Percentiles rank a stretch among this genome's conserved stretches.
These are phyloP conservation scores for Oncorhynchus tshawytscha DNA, from an alignment of 2,113 vertebrate genomes.

Conservation along the genomic window DNA sequence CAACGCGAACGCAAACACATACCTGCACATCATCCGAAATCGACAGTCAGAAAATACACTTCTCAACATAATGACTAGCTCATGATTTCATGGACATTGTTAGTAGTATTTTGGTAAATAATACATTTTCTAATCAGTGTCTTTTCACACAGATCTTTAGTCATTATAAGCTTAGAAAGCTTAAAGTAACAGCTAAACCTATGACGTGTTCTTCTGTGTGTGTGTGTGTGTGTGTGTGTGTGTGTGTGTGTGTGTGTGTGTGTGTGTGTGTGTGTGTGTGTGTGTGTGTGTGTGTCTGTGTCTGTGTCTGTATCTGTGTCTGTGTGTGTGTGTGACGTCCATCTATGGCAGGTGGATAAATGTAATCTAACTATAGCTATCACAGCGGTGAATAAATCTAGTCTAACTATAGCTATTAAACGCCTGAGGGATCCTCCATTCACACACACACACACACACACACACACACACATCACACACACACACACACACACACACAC, in stretches of 20 bases:
- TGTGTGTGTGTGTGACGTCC: too few relatives aligned
- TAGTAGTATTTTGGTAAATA: constrained; percentile 71
- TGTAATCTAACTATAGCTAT: constrained; percentile 70
- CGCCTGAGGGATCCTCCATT: constrained; percentile 27
- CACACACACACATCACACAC: constrained; percentile 6
- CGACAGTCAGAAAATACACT: constrained; percentile 48
- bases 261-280: too few relatives aligned
- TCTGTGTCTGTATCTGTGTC: too few relatives aligned
- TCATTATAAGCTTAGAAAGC: constrained; percentile 56
- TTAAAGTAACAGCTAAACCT: constrained; percentile 53
- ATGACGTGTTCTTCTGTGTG: constrained; percentile 39
- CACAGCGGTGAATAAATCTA: constrained; percentile 58
- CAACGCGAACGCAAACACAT: not conserved
- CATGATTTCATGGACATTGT: constrained; percentile 61
- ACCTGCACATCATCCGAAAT: constrained; percentile 24
- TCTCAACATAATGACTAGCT: constrained; percentile 55
- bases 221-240: too few relatives aligned
- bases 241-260: too few relatives aligned
- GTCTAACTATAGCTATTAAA: constrained; percentile 58
- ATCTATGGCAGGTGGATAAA: constrained; percentile 55
- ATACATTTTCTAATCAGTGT: constrained; percentile 69
- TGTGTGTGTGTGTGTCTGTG: too few relatives aligned
- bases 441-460: not conserved
- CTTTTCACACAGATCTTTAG: constrained; percentile 44
- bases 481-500: constrained; percentile 4